Evolutionary conservation across 2,113 vertebrate genomes (phyloP), one percentile per base, ranked within the genome.

Genomic region (Ploceus nigricollis): DNA sequence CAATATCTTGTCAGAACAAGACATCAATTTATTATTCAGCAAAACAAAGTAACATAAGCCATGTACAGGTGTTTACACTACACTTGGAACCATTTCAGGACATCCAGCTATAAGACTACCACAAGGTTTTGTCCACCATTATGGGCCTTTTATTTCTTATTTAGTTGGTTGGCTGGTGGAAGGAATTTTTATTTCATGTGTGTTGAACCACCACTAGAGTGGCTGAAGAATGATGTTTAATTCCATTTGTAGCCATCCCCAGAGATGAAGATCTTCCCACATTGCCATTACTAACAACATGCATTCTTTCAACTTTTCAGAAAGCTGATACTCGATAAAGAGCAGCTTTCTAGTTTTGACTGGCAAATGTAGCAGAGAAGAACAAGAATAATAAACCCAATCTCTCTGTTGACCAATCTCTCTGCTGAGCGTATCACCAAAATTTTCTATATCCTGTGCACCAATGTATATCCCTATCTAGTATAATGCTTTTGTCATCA

Each of bases 41-140:
- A 76, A 53, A 92, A 61, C 0, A 3, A 77, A 89, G n/a, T 70
- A 48, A 54, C 7, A 3, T 45, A 70, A 91, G 37, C 27, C 22
- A 22, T 7, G 4, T 58, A 33, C 2, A 1, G 11, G 13, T 79
- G 33, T 64, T 45, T 77, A 7, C 1, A 0, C 15, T 50, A 45
- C 25, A 10, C 8, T 61, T 87, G 30, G 63, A 58, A 69, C 35
- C 23, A 11, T 35, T 40, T 61, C 5, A 1, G 63, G 56, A 54
- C 25, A 77, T 75, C 40, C 54, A 89, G 28, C 37, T 61, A 0
- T 12, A 65, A 79, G 48, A 35, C 28, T 33, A 35, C 35, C 40
- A 40, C 40, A 40, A 65, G n/a, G n/a, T 28, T 91, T 93, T 70
- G 19, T n/a, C 28, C 30, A 50, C 44, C 16, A 8, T 44, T 69